Evolutionary conservation across 1,140 invertebrate genomes (phyloP).

Genomic region (Drosophila sechellia): DNA sequence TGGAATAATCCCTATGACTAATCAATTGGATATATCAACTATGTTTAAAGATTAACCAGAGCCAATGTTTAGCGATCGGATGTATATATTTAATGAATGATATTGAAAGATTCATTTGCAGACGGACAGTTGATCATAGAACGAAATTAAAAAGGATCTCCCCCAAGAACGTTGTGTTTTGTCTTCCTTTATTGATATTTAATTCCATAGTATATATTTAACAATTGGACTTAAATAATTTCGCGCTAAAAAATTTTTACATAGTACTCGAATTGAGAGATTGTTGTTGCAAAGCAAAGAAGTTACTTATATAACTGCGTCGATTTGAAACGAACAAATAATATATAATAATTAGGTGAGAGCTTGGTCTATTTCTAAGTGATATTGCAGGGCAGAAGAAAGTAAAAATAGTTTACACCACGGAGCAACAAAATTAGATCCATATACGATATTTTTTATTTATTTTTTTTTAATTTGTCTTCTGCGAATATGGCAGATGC

Average conservation of each 20-base stretch:
- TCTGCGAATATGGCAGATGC: slow-evolving; percentile 1
- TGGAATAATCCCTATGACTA: no score
- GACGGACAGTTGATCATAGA: background rate
- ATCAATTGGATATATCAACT: no score
- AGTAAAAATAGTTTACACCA: background rate
- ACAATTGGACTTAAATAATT: slow-evolving; percentile 39
- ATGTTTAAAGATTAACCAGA: background rate
- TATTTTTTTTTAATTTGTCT: background rate
- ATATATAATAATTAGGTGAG: background rate
- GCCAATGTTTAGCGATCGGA: slow-evolving; percentile 14
- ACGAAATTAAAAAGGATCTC: background rate
- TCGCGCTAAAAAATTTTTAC: slow-evolving; percentile 17
- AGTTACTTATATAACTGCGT: background rate
- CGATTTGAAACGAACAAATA: background rate
- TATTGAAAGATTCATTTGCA: background rate
- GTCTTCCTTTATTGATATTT: slow-evolving; percentile 36
- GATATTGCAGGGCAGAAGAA: background rate
- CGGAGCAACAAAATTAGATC: slow-evolving; percentile 3
- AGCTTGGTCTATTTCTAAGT: background rate
- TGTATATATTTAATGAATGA: background rate
- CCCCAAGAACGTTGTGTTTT: slow-evolving; percentile 23
- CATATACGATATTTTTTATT: background rate
- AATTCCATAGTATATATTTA: slow-evolving; percentile 33
- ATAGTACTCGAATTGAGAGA: background rate
- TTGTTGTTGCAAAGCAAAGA: background rate